Evolutionary conservation across 2,113 vertebrate genomes (phyloP).

Genomic region (human): DNA sequence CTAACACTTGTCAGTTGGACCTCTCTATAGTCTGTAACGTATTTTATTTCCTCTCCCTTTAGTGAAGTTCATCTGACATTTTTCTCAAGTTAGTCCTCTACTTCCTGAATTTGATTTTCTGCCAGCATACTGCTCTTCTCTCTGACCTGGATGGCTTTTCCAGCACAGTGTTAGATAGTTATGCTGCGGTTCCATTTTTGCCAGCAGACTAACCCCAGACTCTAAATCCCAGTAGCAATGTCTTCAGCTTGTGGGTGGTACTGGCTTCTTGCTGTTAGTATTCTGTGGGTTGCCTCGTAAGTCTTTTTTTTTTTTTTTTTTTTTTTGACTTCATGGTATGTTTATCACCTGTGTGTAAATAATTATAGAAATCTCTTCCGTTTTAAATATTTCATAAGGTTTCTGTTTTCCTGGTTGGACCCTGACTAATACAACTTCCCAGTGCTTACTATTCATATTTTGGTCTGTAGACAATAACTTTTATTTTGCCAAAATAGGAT

Average conservation of each 20-base stretch:
- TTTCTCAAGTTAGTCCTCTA: background rate
- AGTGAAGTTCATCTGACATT: background rate
- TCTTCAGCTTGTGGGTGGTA: background rate
- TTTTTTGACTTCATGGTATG: background rate
- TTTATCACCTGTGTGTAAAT: background rate
- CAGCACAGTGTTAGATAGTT: background rate
- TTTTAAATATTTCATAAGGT: background rate
- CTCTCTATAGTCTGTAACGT: background rate
- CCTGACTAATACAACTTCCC: background rate
- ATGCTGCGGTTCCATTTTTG: background rate
- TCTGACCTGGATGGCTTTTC: background rate
- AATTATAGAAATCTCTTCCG: background rate
- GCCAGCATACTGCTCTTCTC: background rate
- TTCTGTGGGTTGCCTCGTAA: background rate
- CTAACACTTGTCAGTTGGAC: background rate
- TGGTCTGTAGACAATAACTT: background rate
- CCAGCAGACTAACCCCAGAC: too few relatives aligned
- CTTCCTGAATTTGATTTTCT: background rate
- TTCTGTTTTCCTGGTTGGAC: background rate
- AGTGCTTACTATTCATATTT: background rate
- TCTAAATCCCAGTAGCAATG: fast-evolving
- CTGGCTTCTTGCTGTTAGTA: background rate
- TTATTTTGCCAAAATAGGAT: background rate
- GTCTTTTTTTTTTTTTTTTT: background rate
- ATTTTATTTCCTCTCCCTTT: background rate